A percentile compares a stretch with the other conserved stretches of the same genome.
Conservation (phyloP, 2,888 invertebrate genomes). For the Colletes collaris region DNA sequence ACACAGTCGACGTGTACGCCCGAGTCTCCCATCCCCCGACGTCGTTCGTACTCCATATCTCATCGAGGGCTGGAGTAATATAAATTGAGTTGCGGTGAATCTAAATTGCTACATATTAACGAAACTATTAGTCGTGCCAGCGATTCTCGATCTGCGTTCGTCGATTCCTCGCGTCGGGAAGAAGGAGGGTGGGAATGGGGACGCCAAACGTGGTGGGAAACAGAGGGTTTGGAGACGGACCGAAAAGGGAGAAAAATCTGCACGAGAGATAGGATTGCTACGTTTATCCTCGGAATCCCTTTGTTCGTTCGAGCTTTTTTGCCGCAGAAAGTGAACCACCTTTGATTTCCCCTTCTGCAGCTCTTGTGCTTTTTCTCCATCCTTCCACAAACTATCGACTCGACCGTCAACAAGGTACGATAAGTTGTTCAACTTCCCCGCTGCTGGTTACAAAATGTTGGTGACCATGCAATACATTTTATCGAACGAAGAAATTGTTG, state of each 20-base stretch:
- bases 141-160: neutral
- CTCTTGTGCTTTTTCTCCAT: neutral
- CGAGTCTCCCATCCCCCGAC: constrained; percentile 7
- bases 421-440: no score
- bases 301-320: constrained; percentile 30
- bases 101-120: constrained; percentile 71
- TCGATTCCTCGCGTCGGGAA: neutral
- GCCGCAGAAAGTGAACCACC: neutral
- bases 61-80: constrained; percentile 45
- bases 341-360: constrained; percentile 15
- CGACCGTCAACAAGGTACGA: no score
- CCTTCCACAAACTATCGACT: constrained; percentile 7
- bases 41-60: constrained; percentile 1
- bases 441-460: no score
- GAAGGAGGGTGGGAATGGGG: neutral
- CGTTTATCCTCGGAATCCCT: constrained; percentile 54
- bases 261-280: constrained; percentile 38
- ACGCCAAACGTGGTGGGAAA: neutral
- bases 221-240: neutral
- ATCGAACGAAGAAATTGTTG: no score
- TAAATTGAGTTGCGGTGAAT: constrained; percentile 69
- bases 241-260: constrained; percentile 32
- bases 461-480: no score
- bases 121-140: constrained; percentile 38
- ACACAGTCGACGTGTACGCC: neutral